Conservation (phyloP, 2,797 vertebrate species). For the Brotula barbata region DNA sequence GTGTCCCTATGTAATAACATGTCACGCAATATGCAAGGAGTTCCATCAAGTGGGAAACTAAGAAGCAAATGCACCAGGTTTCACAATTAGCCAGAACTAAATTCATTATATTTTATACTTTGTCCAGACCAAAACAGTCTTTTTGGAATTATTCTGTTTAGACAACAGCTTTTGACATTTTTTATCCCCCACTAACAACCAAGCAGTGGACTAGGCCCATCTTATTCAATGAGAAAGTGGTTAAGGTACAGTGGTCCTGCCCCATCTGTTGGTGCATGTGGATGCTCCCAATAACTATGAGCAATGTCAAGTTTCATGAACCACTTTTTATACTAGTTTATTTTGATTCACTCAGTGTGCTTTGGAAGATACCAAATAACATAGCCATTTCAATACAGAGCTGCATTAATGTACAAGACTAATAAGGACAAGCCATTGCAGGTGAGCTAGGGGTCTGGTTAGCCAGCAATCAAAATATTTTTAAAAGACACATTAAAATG, state of each 20-base stretch:
- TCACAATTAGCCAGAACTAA: background rate
- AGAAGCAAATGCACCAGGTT: slow-evolving; percentile 12
- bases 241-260: slow-evolving; percentile 13
- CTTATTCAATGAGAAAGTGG: too few relatives aligned
- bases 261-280: slow-evolving; percentile 17
- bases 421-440: slow-evolving; percentile 67
- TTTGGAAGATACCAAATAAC: slow-evolving; percentile 72
- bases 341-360: slow-evolving; percentile 71
- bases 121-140: slow-evolving; percentile 17
- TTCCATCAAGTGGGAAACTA: slow-evolving; percentile 8
- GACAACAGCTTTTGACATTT: background rate
- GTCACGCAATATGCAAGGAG: slow-evolving; percentile 55
- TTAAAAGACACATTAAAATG: slow-evolving; percentile 67
- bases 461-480: slow-evolving; percentile 59
- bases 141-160: slow-evolving; percentile 12
- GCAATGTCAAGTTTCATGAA: slow-evolving; percentile 69
- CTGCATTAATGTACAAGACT: slow-evolving; percentile 70
- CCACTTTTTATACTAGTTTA: slow-evolving; percentile 76
- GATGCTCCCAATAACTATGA: slow-evolving; percentile 32
- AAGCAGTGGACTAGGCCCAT: slow-evolving; percentile 4
- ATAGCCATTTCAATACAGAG: slow-evolving; percentile 71
- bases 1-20: slow-evolving; percentile 46
- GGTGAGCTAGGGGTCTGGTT: slow-evolving; percentile 61
- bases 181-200: slow-evolving; percentile 4
- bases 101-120: slow-evolving; percentile 1